Conservation (phyloP, 2,113 vertebrate genomes). For the Glaucomys volans region DNA sequence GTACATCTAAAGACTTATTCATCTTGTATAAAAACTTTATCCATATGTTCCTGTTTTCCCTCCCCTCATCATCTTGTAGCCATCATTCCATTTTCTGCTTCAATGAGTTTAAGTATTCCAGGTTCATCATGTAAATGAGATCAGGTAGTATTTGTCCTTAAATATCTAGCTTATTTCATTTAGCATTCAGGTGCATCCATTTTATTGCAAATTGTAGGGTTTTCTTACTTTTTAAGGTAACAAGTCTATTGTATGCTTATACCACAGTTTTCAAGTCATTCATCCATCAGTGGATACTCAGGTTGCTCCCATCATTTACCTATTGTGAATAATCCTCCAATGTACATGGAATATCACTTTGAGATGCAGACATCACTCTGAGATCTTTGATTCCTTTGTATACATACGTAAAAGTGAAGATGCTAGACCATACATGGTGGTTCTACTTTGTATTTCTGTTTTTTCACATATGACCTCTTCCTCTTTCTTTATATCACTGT, state of each 20-base stretch:
- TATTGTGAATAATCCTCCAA: too few species aligned
- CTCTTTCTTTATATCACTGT: neutral
- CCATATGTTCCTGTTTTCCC: neutral
- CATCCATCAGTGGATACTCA: neutral
- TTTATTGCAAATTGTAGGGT: too few species aligned
- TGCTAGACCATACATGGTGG: neutral
- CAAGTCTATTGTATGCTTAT: neutral
- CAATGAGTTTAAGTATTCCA: neutral
- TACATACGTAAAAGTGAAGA: neutral
- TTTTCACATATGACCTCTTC: neutral
- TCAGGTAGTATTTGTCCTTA: neutral
- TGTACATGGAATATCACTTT: too few species aligned
- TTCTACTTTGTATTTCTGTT: neutral
- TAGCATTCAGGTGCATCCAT: too few species aligned
- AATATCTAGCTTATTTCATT: neutral
- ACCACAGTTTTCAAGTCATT: neutral
- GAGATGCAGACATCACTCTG: neutral
- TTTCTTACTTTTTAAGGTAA: neutral
- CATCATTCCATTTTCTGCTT: neutral
- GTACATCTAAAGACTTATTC: neutral
- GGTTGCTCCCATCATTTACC: neutral
- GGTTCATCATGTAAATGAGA: neutral
- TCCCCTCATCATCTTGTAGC: neutral
- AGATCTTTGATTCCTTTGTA: neutral
- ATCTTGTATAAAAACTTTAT: neutral